phyloP scores from a whole-genome alignment of 1,140 invertebrate genomes.

The Drosophila equinoxialis region DNA sequence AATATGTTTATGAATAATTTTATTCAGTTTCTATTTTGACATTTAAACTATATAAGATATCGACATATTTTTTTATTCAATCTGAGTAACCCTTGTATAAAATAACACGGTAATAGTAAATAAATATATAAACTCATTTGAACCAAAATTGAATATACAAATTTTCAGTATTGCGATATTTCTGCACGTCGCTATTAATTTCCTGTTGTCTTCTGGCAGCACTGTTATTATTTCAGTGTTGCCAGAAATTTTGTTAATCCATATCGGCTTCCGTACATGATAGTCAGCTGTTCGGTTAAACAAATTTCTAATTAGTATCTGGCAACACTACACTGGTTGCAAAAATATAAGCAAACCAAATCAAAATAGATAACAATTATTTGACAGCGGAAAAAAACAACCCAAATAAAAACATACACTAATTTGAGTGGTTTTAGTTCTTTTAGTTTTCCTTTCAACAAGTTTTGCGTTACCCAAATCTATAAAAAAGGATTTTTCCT shows the following conservation, averaged over 20 bases:
- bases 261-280: not conserved
- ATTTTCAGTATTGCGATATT: not conserved
- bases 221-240: not conserved
- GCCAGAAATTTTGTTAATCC: not conserved
- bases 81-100: not conserved
- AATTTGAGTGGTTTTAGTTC: slow-evolving; percentile 71
- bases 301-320: slow-evolving; percentile 10
- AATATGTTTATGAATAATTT: not conserved
- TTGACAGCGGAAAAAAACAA: not conserved
- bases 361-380: slow-evolving; percentile 13
- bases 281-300: slow-evolving; percentile 6
- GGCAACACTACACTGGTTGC: slow-evolving; percentile 12
- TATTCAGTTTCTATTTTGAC: not conserved
- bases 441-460: slow-evolving; percentile 69
- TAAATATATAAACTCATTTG: not conserved
- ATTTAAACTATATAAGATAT: not conserved
- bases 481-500: slow-evolving; percentile 29
- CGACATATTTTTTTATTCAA: not conserved
- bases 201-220: not conserved
- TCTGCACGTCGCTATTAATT: not conserved
- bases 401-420: slow-evolving; percentile 1
- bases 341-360: slow-evolving; percentile 9
- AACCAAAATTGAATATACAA: not conserved
- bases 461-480: slow-evolving; percentile 40
- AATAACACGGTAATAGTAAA: not conserved